Conservation (phyloP, 2,113 vertebrate species). For the Solea senegalensis region DNA sequence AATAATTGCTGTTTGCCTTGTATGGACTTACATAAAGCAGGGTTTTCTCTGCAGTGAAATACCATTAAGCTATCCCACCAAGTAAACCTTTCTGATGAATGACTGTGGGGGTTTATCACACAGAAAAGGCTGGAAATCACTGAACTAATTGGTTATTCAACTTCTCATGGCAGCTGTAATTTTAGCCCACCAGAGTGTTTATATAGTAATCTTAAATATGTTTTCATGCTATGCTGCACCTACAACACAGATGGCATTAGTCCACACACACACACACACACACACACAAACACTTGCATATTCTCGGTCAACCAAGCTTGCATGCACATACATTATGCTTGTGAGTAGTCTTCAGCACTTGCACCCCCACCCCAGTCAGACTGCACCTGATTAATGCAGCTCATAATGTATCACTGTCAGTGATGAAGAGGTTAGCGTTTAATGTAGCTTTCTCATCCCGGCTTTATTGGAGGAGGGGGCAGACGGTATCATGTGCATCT, state of each 20-base stretch:
- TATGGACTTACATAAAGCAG: neutral
- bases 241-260: neutral
- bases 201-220: neutral
- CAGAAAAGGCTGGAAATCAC: neutral
- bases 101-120: neutral
- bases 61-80: neutral
- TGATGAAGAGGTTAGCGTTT: conserved; percentile 51
- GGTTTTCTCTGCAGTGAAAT: neutral
- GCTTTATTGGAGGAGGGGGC: conserved; percentile 8
- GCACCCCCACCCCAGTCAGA: conserved; percentile 20
- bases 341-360: conserved; percentile 2
- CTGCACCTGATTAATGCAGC: conserved; percentile 42
- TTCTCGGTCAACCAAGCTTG: neutral
- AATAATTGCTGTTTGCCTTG: neutral
- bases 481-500: neutral
- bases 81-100: neutral
- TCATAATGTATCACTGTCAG: conserved; percentile 48
- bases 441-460: conserved; percentile 12
- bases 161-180: neutral
- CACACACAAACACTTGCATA: neutral
- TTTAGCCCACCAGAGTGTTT: neutral
- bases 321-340: neutral
- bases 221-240: neutral
- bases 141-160: neutral
- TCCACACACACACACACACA: neutral